These are phyloP conservation scores for Madoqua kirkii DNA, from an alignment of 2,113 vertebrate genomes.

Conservation along the genomic window DNA sequence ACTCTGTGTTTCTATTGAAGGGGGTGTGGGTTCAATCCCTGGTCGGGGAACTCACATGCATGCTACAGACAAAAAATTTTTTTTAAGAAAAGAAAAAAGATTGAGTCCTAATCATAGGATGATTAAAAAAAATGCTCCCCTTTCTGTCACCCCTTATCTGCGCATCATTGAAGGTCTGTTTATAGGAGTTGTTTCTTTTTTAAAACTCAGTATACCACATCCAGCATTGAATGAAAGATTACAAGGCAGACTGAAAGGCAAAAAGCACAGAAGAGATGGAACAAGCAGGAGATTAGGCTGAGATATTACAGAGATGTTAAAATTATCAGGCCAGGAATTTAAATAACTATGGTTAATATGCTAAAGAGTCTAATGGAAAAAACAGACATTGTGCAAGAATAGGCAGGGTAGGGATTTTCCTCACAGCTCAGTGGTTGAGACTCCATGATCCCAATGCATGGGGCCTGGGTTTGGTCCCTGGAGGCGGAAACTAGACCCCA, in stretches of 20 bases:
- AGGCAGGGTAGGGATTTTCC: neutral
- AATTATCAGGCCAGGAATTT: neutral
- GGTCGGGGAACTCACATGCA: fast-evolving
- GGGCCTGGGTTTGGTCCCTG: neutral
- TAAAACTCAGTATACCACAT: neutral
- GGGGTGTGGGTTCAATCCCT: neutral
- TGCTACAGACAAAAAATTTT: fast-evolving
- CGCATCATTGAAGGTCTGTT: neutral
- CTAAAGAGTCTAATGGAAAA: neutral
- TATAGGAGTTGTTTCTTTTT: neutral
- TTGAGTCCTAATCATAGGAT: neutral
- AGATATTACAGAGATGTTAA: neutral
- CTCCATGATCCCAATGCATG: neutral
- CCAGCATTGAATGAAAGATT: neutral
- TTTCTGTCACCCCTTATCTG: neutral
- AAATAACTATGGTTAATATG: neutral
- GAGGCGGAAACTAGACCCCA: neutral
- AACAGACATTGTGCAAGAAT: fast-evolving
- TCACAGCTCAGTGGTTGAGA: neutral
- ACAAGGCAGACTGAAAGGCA: neutral
- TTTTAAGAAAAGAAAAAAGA: neutral
- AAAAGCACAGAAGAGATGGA: neutral
- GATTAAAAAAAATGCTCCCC: neutral
- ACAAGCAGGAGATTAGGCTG: neutral
- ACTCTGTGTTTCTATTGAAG: neutral